phyloP scores from a whole-genome alignment of 2,113 vertebrate genomes.

The Actenoides lindsayi region DNA sequence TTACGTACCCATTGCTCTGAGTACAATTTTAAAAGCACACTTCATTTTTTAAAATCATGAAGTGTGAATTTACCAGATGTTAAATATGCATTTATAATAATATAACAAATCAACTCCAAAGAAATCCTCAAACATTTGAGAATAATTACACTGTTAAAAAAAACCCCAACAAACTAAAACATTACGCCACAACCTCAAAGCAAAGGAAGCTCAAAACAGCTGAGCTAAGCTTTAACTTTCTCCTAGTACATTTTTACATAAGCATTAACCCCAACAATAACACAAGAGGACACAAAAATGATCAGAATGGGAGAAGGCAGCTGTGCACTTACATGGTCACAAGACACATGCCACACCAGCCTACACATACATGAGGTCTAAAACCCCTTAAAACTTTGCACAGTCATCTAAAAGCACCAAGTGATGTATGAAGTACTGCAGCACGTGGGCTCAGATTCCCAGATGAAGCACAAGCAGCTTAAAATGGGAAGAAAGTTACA shows the following conservation, averaged over 20 bases:
- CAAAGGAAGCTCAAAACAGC: background rate
- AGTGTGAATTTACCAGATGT: background rate
- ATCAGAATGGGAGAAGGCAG: background rate
- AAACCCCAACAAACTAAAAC: background rate
- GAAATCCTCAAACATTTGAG: background rate
- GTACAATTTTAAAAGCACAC: background rate
- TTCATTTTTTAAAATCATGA: background rate
- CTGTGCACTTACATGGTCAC: background rate
- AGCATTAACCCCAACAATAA: background rate
- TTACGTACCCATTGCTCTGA: background rate
- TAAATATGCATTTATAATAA: background rate
- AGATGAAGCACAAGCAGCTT: background rate
- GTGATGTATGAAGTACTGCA: background rate
- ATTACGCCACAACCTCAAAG: background rate
- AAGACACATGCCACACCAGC: background rate
- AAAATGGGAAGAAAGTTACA: background rate
- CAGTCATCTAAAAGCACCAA: background rate
- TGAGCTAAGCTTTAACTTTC: background rate
- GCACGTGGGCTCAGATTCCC: background rate
- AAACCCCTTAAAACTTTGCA: background rate
- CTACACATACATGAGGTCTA: background rate
- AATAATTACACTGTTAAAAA: background rate
- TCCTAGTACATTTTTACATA: background rate
- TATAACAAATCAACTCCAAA: background rate
- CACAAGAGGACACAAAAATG: accelerated